Conservation (phyloP, 2,888 invertebrate genomes). For the Nasonia oneida region DNA sequence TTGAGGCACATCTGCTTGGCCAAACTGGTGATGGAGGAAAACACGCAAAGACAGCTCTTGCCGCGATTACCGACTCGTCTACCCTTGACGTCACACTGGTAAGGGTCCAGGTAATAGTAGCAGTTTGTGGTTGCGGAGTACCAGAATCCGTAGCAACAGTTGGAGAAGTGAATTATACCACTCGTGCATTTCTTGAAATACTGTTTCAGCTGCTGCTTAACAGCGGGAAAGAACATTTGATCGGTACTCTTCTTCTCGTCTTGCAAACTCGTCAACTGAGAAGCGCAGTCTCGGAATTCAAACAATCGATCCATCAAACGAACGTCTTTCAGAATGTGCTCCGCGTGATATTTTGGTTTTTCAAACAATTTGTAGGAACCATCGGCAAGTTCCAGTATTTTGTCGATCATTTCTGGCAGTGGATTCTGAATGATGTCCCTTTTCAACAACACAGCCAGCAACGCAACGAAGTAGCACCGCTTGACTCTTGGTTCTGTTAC, state of each 20-base stretch:
- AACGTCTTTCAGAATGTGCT: constrained; percentile 73
- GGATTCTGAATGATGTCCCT: constrained; percentile 75
- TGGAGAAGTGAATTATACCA: constrained; percentile 75
- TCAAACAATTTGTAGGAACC: constrained; percentile 70
- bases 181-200: constrained; percentile 68
- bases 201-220: constrained; percentile 69
- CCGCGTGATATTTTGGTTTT: constrained; percentile 70
- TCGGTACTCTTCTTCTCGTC: constrained; percentile 61
- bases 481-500: constrained; percentile 73
- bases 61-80: constrained; percentile 66
- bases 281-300: constrained; percentile 73
- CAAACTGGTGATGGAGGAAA: constrained; percentile 71
- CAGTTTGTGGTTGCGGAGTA: constrained; percentile 71
- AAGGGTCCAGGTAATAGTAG: constrained; percentile 76
- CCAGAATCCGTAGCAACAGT: constrained; percentile 78
- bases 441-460: constrained; percentile 72
- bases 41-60: constrained; percentile 71
- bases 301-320: constrained; percentile 74
- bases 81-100: constrained; percentile 71
- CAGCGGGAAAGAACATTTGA: constrained; percentile 37
- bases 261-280: constrained; percentile 64
- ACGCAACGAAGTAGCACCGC: constrained; percentile 75
- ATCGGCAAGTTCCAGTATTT: constrained; percentile 72
- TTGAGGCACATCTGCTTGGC: constrained; percentile 72
- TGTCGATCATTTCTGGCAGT: constrained; percentile 72